These are phyloP conservation scores for Dryobates pubescens DNA, from an alignment of 2,797 vertebrate species.

Conservation along the genomic window DNA sequence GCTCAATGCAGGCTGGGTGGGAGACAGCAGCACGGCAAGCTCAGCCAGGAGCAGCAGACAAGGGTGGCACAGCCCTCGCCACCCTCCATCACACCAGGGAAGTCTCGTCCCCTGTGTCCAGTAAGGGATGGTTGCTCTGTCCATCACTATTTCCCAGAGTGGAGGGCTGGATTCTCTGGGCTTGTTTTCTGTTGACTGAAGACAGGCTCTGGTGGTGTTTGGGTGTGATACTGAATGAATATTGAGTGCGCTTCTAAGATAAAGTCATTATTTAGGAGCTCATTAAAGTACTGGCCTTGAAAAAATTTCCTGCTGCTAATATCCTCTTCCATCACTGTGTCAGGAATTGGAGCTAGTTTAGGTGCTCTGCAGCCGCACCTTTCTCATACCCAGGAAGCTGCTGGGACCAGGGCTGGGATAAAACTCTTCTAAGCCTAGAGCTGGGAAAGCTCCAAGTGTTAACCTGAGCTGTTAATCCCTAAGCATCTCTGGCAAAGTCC, in stretches of 20 bases:
- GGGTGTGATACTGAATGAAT: not conserved
- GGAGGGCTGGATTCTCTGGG: not conserved
- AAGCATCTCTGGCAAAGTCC: not conserved
- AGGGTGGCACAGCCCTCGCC: not conserved
- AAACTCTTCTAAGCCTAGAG: not conserved
- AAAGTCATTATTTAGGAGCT: conserved; percentile 72
- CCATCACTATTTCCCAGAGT: not conserved
- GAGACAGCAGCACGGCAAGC: not conserved
- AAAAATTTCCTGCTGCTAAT: conserved; percentile 66
- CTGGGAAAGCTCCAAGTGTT: not conserved
- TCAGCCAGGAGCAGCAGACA: not conserved
- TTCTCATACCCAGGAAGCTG: not conserved
- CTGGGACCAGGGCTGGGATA: not conserved
- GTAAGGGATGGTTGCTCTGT: fast-evolving
- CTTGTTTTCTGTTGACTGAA: not conserved
- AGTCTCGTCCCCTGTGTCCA: not conserved
- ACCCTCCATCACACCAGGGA: fast-evolving
- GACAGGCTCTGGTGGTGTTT: not conserved
- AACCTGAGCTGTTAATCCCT: not conserved
- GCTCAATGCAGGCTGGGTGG: not conserved
- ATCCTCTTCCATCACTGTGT: conserved; percentile 70
- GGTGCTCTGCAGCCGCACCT: not conserved
- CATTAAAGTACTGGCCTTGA: conserved; percentile 57
- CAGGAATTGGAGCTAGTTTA: not conserved
- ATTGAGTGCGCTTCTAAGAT: conserved; percentile 54